Evolutionary conservation across 2,888 invertebrate species (phyloP).

Genomic region (Choreutis nemorana): DNA sequence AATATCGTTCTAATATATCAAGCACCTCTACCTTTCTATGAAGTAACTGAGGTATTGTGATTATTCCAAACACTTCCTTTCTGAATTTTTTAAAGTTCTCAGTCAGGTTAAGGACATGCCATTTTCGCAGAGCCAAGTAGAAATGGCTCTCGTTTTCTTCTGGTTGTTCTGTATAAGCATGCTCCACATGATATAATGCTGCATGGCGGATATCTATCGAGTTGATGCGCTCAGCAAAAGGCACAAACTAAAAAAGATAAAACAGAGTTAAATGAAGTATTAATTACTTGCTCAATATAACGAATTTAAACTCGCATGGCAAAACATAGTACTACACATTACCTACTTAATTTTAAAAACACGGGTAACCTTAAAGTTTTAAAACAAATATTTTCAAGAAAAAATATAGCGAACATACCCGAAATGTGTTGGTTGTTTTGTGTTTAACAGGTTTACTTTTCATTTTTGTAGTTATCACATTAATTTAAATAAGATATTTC

Average conservation of each 20-base stretch:
- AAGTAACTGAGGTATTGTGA: slow-evolving; percentile 86
- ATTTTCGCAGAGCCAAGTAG: slow-evolving; percentile 83
- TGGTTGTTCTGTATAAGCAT: slow-evolving; percentile 75
- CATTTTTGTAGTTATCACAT: slow-evolving; percentile 46
- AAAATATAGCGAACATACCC: too few species aligned
- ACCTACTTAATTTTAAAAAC: slow-evolving; percentile 1
- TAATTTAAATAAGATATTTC: slow-evolving; percentile 4
- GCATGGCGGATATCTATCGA: slow-evolving; percentile 82
- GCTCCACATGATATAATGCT: slow-evolving; percentile 84
- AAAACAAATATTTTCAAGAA: too few species aligned
- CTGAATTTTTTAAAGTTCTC: slow-evolving; percentile 81
- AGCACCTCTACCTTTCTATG: slow-evolving; percentile 81
- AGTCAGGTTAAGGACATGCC: slow-evolving; percentile 88
- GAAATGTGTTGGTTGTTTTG: slow-evolving; percentile 80
- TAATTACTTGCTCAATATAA: too few species aligned
- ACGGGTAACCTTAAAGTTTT: too few species aligned
- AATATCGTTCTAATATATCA: slow-evolving; percentile 74
- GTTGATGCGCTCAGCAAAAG: slow-evolving; percentile 87
- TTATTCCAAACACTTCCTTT: slow-evolving; percentile 75
- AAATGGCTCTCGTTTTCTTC: slow-evolving; percentile 82
- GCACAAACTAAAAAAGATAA: slow-evolving; percentile 73
- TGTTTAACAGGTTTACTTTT: slow-evolving; percentile 77
- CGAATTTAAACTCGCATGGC: too few species aligned
- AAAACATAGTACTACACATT: too few species aligned
- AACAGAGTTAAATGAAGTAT: slow-evolving; percentile 9